These are phyloP conservation scores for Catalaphyllia jardinei DNA, from an alignment of 64 coral and sea anemone species.

Conservation along the genomic window DNA sequence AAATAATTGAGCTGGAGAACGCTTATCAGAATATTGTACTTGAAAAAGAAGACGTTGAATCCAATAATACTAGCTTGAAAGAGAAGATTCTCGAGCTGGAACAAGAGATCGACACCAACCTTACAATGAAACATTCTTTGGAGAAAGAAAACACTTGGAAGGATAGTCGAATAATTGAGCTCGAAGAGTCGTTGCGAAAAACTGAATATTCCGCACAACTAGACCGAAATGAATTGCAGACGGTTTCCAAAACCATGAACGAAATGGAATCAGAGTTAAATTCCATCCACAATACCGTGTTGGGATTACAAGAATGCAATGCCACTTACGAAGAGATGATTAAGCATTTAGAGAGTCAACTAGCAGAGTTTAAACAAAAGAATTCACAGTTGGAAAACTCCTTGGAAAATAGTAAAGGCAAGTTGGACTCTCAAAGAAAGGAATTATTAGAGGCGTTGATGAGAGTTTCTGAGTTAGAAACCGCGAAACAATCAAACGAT, in stretches of 20 bases:
- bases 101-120: background rate
- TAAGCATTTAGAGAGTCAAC: background rate
- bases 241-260: background rate
- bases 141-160: slow-evolving; percentile 22
- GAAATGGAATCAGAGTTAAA: slow-evolving; percentile 17
- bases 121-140: slow-evolving; percentile 14
- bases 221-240: slow-evolving; percentile 27
- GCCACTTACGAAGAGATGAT: slow-evolving; percentile 24
- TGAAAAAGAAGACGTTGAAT: slow-evolving; percentile 18
- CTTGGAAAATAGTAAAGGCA: background rate
- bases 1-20: background rate
- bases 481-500: background rate
- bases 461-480: slow-evolving; percentile 37
- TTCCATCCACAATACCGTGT: background rate
- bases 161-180: slow-evolving; percentile 1
- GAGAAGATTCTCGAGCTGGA: slow-evolving; percentile 6
- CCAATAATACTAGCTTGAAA: slow-evolving; percentile 3
- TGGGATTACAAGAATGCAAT: slow-evolving; percentile 11
- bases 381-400: slow-evolving; percentile 18
- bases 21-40: slow-evolving; percentile 9
- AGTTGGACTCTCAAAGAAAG: background rate
- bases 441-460: background rate
- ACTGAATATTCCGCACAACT: slow-evolving; percentile 29
- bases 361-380: background rate
- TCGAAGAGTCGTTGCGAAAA: slow-evolving; percentile 10